A percentile compares a stretch with the other conserved stretches of the same genome.
Conservation (phyloP, 1,140 invertebrate genomes). For the Bacillus rossius region DNA sequence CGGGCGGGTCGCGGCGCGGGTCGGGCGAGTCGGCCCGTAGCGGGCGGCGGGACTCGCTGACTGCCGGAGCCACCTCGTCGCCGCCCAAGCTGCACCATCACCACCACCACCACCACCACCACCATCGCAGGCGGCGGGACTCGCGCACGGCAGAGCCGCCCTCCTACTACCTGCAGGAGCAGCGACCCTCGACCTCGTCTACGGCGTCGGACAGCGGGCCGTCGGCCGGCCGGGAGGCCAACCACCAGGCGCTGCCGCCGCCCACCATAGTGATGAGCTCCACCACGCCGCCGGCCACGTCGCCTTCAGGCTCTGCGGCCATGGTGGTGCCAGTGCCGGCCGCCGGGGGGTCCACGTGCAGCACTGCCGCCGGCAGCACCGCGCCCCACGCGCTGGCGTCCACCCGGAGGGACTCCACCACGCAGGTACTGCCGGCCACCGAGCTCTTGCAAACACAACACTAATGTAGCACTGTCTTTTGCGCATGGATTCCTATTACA, state of each 20-base stretch:
- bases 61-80: constrained; percentile 45
- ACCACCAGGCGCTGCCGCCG: constrained; percentile 54
- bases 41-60: constrained; percentile 56
- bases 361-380: constrained; percentile 18
- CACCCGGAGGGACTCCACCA: constrained; percentile 73
- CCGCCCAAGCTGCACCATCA: constrained; percentile 48
- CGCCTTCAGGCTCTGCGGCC: constrained; percentile 41
- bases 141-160: constrained; percentile 37
- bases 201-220: constrained; percentile 61
- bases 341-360: background rate
- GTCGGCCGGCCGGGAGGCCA: constrained; percentile 6
- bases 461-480: no score
- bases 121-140: constrained; percentile 52
- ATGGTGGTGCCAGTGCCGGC: constrained; percentile 8
- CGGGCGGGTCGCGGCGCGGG: constrained; percentile 41
- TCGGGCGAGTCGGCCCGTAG: constrained; percentile 57
- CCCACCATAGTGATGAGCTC: constrained; percentile 76
- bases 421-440: no score
- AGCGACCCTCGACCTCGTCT: constrained; percentile 72
- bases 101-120: constrained; percentile 40
- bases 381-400: constrained; percentile 50
- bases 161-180: constrained; percentile 53
- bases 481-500: no score
- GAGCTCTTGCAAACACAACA: no score
- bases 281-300: constrained; percentile 71